Percentiles rank a stretch among this genome's conserved stretches.
Conservation (phyloP, 2,797 vertebrate species). For the Holocentrus rufus region DNA sequence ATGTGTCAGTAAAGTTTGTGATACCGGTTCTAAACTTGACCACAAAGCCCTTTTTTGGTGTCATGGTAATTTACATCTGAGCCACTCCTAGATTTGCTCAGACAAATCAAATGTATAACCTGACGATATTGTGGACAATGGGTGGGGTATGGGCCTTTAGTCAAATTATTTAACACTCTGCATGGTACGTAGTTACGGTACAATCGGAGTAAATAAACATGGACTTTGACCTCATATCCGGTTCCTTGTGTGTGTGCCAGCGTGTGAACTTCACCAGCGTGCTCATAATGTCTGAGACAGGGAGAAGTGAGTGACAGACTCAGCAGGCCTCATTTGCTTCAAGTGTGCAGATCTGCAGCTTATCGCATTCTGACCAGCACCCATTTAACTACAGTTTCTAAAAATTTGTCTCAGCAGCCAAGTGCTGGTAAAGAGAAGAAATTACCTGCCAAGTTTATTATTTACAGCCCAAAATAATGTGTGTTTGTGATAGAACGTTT, state of each 20-base stretch:
- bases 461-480: background rate
- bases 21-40: background rate
- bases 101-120: slow-evolving; percentile 25
- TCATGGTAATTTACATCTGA: slow-evolving; percentile 24
- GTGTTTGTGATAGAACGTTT: background rate
- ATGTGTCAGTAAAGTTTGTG: no score
- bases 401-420: background rate
- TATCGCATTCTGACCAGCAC: background rate
- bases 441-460: background rate
- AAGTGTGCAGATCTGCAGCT: background rate
- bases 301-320: background rate
- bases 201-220: slow-evolving; percentile 27
- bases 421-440: background rate
- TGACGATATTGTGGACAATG: slow-evolving; percentile 32
- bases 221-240: slow-evolving; percentile 57
- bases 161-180: background rate
- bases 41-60: background rate
- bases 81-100: slow-evolving; percentile 57
- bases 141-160: slow-evolving; percentile 46
- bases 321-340: background rate
- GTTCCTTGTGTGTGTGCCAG: slow-evolving; percentile 22
- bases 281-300: slow-evolving; percentile 4
- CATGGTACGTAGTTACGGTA: background rate
- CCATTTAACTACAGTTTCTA: background rate
- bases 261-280: background rate